Evolutionary conservation across 2,113 vertebrate genomes (phyloP).

Genomic region (Pagrus major): DNA sequence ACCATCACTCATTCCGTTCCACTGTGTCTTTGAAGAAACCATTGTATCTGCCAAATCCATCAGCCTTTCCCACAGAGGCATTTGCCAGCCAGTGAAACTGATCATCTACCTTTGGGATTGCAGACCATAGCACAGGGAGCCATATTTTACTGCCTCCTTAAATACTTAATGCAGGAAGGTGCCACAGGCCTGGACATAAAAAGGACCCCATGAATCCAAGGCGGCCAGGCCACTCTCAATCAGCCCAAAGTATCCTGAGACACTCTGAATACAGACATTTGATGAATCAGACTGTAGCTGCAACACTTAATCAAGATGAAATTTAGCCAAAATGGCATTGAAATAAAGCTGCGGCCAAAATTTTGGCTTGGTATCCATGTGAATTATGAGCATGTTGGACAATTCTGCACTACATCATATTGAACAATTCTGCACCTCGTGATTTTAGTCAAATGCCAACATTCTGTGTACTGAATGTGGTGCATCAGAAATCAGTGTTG

Average conservation of each 20-base stretch:
- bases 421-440: neutral
- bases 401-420: neutral
- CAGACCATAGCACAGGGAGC: constrained; percentile 47
- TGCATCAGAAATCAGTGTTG: no score
- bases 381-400: neutral
- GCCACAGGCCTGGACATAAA: constrained; percentile 68
- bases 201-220: constrained; percentile 65
- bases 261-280: constrained; percentile 70
- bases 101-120: constrained; percentile 80
- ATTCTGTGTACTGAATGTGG: neutral
- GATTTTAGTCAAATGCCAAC: neutral
- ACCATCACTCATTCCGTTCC: constrained; percentile 69
- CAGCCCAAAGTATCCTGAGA: constrained; percentile 68
- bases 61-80: constrained; percentile 73
- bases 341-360: neutral
- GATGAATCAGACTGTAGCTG: constrained; percentile 59
- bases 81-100: constrained; percentile 80
- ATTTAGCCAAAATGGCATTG: constrained; percentile 13
- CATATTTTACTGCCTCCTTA: constrained; percentile 80
- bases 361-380: neutral
- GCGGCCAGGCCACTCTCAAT: constrained; percentile 54
- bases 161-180: constrained; percentile 80
- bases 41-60: constrained; percentile 81
- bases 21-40: constrained; percentile 77
- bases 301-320: constrained; percentile 61